Evolutionary conservation across 2,797 vertebrate species (phyloP), one percentile per base, ranked within the genome.

Genomic region (Sebastes wilsoni): DNA sequence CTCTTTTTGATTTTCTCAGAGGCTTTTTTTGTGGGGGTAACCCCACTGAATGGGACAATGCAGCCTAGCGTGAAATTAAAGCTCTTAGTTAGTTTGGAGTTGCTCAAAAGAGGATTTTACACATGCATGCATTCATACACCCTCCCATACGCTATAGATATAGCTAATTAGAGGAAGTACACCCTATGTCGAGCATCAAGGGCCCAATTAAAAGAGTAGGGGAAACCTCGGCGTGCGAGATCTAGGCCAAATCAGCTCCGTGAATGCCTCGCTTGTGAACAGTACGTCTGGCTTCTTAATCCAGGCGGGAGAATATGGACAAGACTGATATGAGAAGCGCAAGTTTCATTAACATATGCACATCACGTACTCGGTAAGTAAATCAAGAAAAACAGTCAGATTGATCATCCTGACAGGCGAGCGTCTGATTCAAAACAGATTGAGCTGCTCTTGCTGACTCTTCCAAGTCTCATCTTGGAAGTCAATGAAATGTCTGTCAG

Each of bases 21-120:
- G 91, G 88, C 87, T 93, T 88, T 91, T 68, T 90, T 91, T 90
- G 87, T 86, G 90, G 82, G 92, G 90, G 85, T 89, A 91, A 93
- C 92, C 88, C 89, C 80, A 34, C 72, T 94, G 90, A 95, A 94
- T 93, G 83, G 94, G 85, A 94, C 94, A 94, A 95, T 94, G 94
- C 93, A 94, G 91, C 87, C 88, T 94, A 95, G 92, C 92, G 94
- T 95, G 94, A 94, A 95, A 95, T 95, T 94, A 94, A 94, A 95
- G 93, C 93, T 93, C 94, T 94, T 93, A 93, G 94, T 94, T 93
- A 94, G 93, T 94, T 95, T 93, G 92, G 92, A 92, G 93, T 93
- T 89, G 87, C 91, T 95, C 92, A 94, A 94, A 94, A 94, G 94
- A 93, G 93, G 94, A 94, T 95, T 95, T 94, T 94, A 93, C 94